These are phyloP conservation scores for Linepithema humile DNA, from an alignment of 1,140 invertebrate species.

Conservation along the genomic window DNA sequence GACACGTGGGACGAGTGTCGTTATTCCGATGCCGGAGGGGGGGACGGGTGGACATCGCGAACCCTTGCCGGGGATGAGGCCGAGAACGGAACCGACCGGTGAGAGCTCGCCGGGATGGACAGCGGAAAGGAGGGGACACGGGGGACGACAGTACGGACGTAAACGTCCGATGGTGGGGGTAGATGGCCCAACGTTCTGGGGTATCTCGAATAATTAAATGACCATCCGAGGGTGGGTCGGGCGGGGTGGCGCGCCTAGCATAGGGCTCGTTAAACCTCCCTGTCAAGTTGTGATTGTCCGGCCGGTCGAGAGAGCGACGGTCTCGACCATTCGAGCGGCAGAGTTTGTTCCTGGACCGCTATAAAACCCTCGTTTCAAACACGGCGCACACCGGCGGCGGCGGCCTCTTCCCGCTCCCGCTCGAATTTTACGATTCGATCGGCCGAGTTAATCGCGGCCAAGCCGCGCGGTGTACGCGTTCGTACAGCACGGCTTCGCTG, in stretches of 20 bases:
- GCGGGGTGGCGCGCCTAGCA: constrained; percentile 72
- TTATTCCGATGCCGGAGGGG: constrained; percentile 60
- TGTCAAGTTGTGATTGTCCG: constrained; percentile 84
- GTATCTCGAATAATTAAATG: constrained; percentile 85
- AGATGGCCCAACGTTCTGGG: constrained; percentile 75
- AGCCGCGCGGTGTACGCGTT: constrained; percentile 16
- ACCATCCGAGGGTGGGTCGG: constrained; percentile 80
- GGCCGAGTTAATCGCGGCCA: constrained; percentile 73
- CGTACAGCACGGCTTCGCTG: constrained; percentile 58
- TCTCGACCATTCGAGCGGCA: constrained; percentile 75
- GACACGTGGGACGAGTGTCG: constrained; percentile 73
- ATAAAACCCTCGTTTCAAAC: constrained; percentile 80
- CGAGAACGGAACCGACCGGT: constrained; percentile 62
- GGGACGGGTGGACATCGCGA: constrained; percentile 67
- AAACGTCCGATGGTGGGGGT: constrained; percentile 56
- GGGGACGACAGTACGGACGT: constrained; percentile 47
- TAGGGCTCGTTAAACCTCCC: constrained; percentile 84
- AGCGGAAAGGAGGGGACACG: constrained; percentile 47
- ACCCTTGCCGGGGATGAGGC: constrained; percentile 53
- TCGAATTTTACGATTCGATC: constrained; percentile 81
- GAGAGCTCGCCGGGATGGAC: constrained; percentile 30
- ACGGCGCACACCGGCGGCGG: constrained; percentile 49
- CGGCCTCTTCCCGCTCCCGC: constrained; percentile 53
- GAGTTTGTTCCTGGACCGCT: constrained; percentile 78
- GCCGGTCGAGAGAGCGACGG: constrained; percentile 69